Percentiles rank a stretch among this genome's conserved stretches.
Evolutionary conservation across 1,140 invertebrate genomes (phyloP).

Genomic region (Anastrepha ludens): DNA sequence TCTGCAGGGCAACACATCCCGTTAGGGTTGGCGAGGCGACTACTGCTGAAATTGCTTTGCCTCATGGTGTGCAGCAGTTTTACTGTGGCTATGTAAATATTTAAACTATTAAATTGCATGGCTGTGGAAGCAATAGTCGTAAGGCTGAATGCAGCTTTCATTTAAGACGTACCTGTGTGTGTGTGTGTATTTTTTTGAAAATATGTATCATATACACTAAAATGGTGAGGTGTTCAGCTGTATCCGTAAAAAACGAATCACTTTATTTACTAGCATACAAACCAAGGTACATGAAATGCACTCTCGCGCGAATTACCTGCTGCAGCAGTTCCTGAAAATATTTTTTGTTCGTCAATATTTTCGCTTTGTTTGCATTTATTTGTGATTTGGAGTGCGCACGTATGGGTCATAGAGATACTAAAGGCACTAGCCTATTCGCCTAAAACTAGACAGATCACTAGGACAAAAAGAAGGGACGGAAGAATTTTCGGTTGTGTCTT

Average conservation of each 20-base stretch:
- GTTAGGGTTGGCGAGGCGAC: neutral
- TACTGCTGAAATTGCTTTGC: neutral
- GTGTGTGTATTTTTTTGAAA: neutral
- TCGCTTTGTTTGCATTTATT: neutral
- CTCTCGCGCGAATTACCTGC: neutral
- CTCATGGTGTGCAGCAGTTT: slow-evolving; percentile 12
- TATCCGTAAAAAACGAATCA: neutral
- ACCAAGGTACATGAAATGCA: neutral
- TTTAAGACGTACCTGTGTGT: neutral
- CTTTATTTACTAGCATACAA: neutral
- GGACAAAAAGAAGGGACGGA: too few species aligned
- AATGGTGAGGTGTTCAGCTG: neutral
- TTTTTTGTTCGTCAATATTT: neutral
- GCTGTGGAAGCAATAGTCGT: neutral
- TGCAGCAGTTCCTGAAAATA: neutral
- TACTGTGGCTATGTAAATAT: slow-evolving; percentile 34
- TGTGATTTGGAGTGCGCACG: neutral
- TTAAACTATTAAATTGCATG: slow-evolving; percentile 48
- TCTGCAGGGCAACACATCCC: too few species aligned
- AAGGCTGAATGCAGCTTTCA: neutral
- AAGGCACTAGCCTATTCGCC: neutral
- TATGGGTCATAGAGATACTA: neutral
- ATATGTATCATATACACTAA: neutral
- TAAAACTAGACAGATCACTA: neutral
- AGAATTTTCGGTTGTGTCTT: too few species aligned